phyloP scores from a whole-genome alignment of 2,888 invertebrate species.

The Quadroppia sp. region DNA sequence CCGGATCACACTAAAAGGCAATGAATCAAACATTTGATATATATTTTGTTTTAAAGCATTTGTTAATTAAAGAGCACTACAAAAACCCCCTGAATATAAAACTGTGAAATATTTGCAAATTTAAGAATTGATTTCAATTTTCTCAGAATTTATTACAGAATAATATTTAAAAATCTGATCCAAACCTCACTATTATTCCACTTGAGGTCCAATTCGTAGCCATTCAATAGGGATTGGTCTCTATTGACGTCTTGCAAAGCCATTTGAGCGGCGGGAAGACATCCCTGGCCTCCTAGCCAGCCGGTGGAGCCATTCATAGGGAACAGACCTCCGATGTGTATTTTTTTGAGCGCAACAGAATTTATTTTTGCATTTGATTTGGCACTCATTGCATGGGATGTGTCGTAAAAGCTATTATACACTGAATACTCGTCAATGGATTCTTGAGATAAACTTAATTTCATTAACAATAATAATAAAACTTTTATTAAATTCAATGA shows the following conservation, averaged over 20 bases:
- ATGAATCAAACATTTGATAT: too few relatives aligned
- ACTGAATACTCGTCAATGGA: neutral
- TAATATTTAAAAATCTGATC: too few relatives aligned
- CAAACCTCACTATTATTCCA: conserved; percentile 93
- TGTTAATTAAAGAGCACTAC: too few relatives aligned
- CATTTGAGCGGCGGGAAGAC: conserved; percentile 93
- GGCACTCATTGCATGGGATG: neutral
- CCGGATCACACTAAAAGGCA: conserved; percentile 86
- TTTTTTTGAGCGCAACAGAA: conserved; percentile 34
- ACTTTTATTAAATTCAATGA: neutral
- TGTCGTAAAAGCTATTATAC: neutral
- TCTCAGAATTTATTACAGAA: too few relatives aligned
- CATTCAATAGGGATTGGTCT: conserved; percentile 77
- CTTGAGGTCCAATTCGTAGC: conserved; percentile 82
- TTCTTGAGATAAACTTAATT: neutral
- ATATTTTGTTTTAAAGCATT: too few relatives aligned
- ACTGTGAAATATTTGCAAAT: too few relatives aligned
- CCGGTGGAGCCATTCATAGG: conserved; percentile 79
- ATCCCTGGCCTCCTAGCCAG: conserved; percentile 67
- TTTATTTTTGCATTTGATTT: neutral
- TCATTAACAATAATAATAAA: neutral
- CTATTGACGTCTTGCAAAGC: conserved; percentile 95
- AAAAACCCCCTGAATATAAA: too few relatives aligned
- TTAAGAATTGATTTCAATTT: too few relatives aligned
- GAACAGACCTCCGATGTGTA: conserved; percentile 93